phyloP scores from a whole-genome alignment of 1,140 invertebrate species.

The Lepidurus packardi region DNA sequence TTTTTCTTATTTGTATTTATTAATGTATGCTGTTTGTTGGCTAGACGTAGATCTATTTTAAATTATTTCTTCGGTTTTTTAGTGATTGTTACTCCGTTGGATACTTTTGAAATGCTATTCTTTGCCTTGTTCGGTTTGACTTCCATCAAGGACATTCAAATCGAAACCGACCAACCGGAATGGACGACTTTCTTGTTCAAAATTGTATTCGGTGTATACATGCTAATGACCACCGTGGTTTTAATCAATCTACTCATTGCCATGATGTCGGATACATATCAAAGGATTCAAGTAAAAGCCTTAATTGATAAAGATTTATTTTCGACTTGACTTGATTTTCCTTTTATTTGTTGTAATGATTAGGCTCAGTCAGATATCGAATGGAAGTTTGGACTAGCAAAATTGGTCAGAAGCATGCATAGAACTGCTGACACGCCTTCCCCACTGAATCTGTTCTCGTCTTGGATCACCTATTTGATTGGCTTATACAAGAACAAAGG shows the following conservation, averaged over 20 bases:
- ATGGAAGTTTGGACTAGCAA: slow-evolving; percentile 99
- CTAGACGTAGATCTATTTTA: background rate
- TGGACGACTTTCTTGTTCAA: slow-evolving; percentile 45
- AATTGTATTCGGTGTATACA: slow-evolving; percentile 86
- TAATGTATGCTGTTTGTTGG: background rate
- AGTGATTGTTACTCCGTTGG: slow-evolving; percentile 77
- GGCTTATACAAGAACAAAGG: slow-evolving; percentile 69
- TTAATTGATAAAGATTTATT: slow-evolving; percentile 6
- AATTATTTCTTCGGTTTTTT: slow-evolving; percentile 40
- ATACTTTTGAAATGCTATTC: slow-evolving; percentile 93
- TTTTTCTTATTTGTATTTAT: background rate
- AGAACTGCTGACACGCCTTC: slow-evolving; percentile 94
- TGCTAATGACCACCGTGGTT: slow-evolving; percentile 95
- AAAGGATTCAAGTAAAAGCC: slow-evolving; percentile 77
- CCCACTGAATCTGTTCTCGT: slow-evolving; percentile 91
- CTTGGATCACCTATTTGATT: slow-evolving; percentile 78
- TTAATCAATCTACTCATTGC: slow-evolving; percentile 98
- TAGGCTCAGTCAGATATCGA: slow-evolving; percentile 99
- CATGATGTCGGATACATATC: slow-evolving; percentile 99
- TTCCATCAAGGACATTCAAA: slow-evolving; percentile 61
- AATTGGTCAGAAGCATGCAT: slow-evolving; percentile 98
- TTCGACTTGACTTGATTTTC: background rate
- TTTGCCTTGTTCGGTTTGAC: slow-evolving; percentile 96
- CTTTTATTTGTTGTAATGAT: slow-evolving; percentile 32
- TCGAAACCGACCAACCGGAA: slow-evolving; percentile 48